Base-by-base conservation (phyloP, 2,797 vertebrate genomes). In the Philypnodon macrostomus region DNA sequence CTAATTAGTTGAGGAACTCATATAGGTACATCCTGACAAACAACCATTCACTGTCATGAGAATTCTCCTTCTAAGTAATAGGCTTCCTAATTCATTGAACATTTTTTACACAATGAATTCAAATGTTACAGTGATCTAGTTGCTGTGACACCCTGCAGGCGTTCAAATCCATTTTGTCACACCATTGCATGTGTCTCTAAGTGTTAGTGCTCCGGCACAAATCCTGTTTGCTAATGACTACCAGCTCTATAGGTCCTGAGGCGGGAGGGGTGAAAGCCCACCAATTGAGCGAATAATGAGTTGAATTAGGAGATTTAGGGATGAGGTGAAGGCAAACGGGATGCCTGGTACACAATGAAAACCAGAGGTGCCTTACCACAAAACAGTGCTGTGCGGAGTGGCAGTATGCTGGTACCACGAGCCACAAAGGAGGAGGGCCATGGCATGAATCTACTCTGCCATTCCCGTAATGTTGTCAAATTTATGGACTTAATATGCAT, bases 281-380 rank as follows among this genome's bases (percentile, higher is more conserved):
- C 81, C 87, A 91, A 90, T 91, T 88, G 88, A 87, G 90, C 89
- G 82, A 90, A 91, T 90, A 91, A 91, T 88, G 85, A 88, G 80
- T 85, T 88, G 81, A 90, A 90, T 90, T 88, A 88, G 80, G 85
- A 89, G 88, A 91, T 89, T 90, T 86, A 75, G 77, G 77, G 77
- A 77, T 67, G 78, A 78, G 75, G 78, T 80, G 70, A 58, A 74
- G 76, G 65, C 60, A 57, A 75, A 62, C 45, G 42, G 56, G 44
- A 65, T 47, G 63, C 65, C 73, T 83, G 81, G 69, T 61, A 48
- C 64, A 62, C 77, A 89, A 90, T 90, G 85, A 88, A 89, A 90
- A 90, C 88, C 89, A 91, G 90, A 89, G 87, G 83, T 73, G 84
- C 81, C 83, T 44, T 47, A 67, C 76, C 65, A 38, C 85, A 86